Conservation (phyloP, 1,140 invertebrate species). For the Pollicipes pollicipes region DNA sequence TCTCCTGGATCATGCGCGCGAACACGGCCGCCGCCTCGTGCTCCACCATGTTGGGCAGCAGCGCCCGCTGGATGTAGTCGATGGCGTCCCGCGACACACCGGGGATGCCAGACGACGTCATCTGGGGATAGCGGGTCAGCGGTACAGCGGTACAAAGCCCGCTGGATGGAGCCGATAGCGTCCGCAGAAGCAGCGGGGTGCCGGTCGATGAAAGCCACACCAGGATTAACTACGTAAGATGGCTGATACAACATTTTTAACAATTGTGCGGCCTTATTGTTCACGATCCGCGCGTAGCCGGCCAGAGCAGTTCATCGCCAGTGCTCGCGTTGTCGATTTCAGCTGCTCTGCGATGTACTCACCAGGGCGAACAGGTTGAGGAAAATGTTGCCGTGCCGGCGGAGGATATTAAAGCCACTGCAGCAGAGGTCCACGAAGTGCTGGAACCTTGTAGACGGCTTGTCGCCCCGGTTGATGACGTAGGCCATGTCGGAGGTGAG, state of each 20-base stretch:
- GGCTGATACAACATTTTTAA: too few species aligned
- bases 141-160: too few species aligned
- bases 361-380: constrained; percentile 84
- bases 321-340: too few species aligned
- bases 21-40: constrained; percentile 85
- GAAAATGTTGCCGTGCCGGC: constrained; percentile 79
- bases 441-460: constrained; percentile 82
- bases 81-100: constrained; percentile 83
- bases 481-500: constrained; percentile 97
- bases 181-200: too few species aligned
- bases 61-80: constrained; percentile 71
- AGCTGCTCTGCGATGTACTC: too few species aligned
- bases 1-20: constrained; percentile 76
- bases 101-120: constrained; percentile 84
- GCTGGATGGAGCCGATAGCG: too few species aligned
- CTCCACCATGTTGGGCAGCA: constrained; percentile 75
- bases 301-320: too few species aligned
- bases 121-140: too few species aligned
- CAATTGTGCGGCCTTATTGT: too few species aligned
- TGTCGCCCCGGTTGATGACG: constrained; percentile 94
- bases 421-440: constrained; percentile 95
- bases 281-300: too few species aligned
- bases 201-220: constrained; percentile 4
- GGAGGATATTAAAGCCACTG: constrained; percentile 85
- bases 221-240: constrained; percentile 7